Evolutionary conservation across 92 coral and sea anemone species (phyloP), one percentile per base, ranked within the genome.

Genomic region (Phenganax marumi): DNA sequence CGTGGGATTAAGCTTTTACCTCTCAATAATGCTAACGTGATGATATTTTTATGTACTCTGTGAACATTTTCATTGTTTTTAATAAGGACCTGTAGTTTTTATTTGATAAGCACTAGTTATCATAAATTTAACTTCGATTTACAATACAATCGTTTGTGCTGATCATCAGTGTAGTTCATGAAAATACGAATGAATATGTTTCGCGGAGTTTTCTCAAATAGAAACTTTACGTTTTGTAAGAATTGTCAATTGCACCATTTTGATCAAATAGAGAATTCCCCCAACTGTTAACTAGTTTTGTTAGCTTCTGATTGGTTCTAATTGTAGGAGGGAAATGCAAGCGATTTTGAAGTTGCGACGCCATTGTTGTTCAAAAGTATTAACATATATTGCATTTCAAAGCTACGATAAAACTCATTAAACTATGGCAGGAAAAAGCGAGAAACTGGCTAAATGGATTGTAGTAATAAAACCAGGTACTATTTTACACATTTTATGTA

Each of bases 221-320:
- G n/a, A n/a, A n/a, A n/a, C n/a, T n/a, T n/a, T n/a, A n/a, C n/a
- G n/a, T n/a, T n/a, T n/a, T n/a, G n/a, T 19, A 19, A 25, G 21
- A 62, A 62, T 62, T 18, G 10, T 25, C 26, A 62, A 19, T 19
- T 19, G 22, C 33, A 11, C 24, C 68, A 14, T 62, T 62, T 19
- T 21, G 68, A 18, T 62, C 24, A 12, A 62, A 62, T 25, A 11
- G n/a, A 62, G 43, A 62, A 62, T 12, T 62, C 68, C 18, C 68
- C 68, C 33, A 62, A 62, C 68, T 60, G 10, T 16, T 8, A 8
- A 60, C 22, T 60, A 10, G 25, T 21, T 10, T 18, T 62, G 10
- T n/a, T 5, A 62, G 68, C 33, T 9, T 62, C 68, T 62, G 33
- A 62, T 62, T 62, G 68, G 68, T 62, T 62, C 33, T 62, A 8